Base-by-base conservation (phyloP, 2,797 vertebrate species). In the Pantherophis vulpinus region DNA sequence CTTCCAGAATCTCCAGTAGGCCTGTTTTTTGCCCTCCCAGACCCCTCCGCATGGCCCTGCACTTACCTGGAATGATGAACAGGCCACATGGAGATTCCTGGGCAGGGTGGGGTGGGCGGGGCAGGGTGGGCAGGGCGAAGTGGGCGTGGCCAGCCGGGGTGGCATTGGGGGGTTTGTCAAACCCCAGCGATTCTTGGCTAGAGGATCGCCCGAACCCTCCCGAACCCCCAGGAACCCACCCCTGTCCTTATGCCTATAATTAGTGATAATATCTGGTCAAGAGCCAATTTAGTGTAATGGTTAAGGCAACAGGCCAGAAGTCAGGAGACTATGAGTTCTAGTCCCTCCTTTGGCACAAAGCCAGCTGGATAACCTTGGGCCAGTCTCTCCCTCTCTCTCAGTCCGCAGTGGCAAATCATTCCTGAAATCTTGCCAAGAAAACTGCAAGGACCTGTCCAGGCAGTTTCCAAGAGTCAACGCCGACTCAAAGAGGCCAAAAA, bases 231-330 rank as follows among this genome's bases (percentile, higher is more conserved):
- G 47, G 47, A 51, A 0, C 6, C 47, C 47, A 51, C 47, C 47
- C 47, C 47, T 47, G 1, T 51, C 47, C 47, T 51, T 51, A 51
- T 51, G 47, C 47, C 11, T 95, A 93, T 93, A 20, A 95, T 25
- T 51, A 95, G 18, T 94, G 90, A 87, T 70, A 16, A 27, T 47
- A 95, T 91, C 29, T 42, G 20, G 20, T 47, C 74, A 83, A 83
- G 20, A 83, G 37, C 3, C 37, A 83, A 42, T 83, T 18, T 42
- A 9, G 37, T 25, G 74, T 25, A 83, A 42, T 83, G 18, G 9
- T 47, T 47, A 83, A 83, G 74, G 9, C 74, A 83, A 83, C 74
- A 83, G 20, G 74, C 74, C 37, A 83, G 74, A 42, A 83, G 20
- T 20, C 37, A 83, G 4, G 74, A 47, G 74, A 47, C 10, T 83